Evolutionary conservation across 2,888 invertebrate species (phyloP).

Genomic region (Ryuthela nishihirai): DNA sequence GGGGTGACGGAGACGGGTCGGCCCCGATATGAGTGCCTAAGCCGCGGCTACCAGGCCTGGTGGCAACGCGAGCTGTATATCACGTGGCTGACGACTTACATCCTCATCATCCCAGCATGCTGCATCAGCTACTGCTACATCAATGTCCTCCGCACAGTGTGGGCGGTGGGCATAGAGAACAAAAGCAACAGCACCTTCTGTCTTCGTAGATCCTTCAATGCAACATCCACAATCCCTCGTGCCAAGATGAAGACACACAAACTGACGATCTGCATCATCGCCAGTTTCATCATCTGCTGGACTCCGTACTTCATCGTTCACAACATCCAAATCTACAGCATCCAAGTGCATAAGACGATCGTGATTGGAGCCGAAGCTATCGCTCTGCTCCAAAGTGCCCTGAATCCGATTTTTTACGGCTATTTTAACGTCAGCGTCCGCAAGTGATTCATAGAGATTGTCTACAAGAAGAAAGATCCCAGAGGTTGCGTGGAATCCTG

Average conservation of each 20-base stretch:
- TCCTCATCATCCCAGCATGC: conserved; percentile 51
- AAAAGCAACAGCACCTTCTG: conserved; percentile 6
- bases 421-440: conserved; percentile 49
- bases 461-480: conserved; percentile 32
- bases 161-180: conserved; percentile 42
- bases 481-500: conserved; percentile 8
- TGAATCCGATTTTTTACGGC: conserved; percentile 53
- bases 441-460: conserved; percentile 42
- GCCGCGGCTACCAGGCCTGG: conserved; percentile 51
- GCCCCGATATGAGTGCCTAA: conserved; percentile 48
- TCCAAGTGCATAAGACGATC: conserved; percentile 47
- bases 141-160: conserved; percentile 51
- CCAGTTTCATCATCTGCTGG: conserved; percentile 53
- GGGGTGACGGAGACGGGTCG: conserved; percentile 47
- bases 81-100: conserved; percentile 52
- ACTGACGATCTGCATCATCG: conserved; percentile 53
- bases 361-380: conserved; percentile 50
- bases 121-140: conserved; percentile 53
- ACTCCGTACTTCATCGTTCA: conserved; percentile 54
- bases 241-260: conserved; percentile 54
- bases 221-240: conserved; percentile 48
- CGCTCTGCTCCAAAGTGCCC: conserved; percentile 48
- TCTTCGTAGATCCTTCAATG: conserved; percentile 32
- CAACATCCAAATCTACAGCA: conserved; percentile 49
- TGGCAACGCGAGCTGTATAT: conserved; percentile 54